Evolutionary conservation across 2,797 vertebrate genomes (phyloP).

Genomic region (Gallinago nigripennis): DNA sequence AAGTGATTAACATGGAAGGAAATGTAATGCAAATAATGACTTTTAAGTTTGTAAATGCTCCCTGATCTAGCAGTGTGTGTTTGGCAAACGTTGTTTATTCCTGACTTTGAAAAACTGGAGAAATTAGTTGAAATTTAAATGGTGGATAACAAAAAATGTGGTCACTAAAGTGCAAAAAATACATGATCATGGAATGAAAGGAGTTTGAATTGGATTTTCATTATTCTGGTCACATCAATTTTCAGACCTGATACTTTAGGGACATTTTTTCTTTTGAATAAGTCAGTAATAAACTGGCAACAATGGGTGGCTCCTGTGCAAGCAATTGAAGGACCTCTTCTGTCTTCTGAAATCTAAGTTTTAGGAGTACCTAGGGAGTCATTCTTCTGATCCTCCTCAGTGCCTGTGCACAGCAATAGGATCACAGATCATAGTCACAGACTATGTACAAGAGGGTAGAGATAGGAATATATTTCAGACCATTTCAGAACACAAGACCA

Average conservation of each 20-base stretch:
- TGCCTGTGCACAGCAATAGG: neutral
- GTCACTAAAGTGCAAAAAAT: neutral
- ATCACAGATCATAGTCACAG: neutral
- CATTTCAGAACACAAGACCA: neutral
- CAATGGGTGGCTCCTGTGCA: neutral
- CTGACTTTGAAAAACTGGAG: neutral
- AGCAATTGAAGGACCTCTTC: neutral
- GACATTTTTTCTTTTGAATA: neutral
- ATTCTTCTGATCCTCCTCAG: neutral
- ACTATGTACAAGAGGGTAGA: neutral
- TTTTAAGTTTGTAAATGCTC: neutral
- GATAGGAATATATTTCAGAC: neutral
- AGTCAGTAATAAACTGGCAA: neutral
- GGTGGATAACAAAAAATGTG: neutral
- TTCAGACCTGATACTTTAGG: neutral
- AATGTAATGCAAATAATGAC: neutral
- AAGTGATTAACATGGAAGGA: neutral
- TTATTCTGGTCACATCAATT: neutral
- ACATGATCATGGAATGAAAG: neutral
- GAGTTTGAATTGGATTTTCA: neutral
- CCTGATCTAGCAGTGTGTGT: neutral
- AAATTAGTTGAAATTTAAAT: neutral
- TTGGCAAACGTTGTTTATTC: neutral
- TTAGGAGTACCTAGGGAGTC: neutral
- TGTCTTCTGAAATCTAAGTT: neutral